phyloP scores from a whole-genome alignment of 2,888 invertebrate genomes.

The Pterobdella sp. region DNA sequence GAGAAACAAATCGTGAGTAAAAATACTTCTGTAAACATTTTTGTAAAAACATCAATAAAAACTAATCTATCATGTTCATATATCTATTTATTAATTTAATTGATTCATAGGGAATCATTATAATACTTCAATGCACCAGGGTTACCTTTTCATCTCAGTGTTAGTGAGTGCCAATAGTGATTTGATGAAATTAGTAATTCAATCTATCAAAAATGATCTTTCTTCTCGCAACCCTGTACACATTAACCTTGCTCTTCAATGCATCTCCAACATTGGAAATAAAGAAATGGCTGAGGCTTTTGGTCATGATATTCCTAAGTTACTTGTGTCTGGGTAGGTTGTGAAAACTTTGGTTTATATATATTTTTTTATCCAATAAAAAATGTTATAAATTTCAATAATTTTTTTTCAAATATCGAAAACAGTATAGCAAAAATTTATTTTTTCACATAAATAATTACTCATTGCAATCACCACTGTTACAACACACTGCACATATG shows the following conservation, averaged over 20 bases:
- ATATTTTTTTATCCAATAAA: not conserved
- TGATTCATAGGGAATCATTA: no score
- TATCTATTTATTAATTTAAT: no score
- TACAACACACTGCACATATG: not conserved
- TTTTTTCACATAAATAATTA: not conserved
- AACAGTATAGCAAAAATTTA: not conserved
- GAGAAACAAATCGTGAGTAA: constrained; percentile 87
- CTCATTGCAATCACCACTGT: not conserved
- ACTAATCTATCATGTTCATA: no score
- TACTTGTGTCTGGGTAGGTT: constrained; percentile 84
- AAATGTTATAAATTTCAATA: not conserved
- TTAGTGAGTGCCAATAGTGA: constrained; percentile 97
- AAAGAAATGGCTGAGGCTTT: constrained; percentile 99
- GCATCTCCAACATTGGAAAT: constrained; percentile 98
- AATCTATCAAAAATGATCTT: constrained; percentile 97
- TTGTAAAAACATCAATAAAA: no score
- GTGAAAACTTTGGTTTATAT: not conserved
- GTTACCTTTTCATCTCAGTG: constrained; percentile 98
- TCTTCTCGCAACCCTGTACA: constrained; percentile 88
- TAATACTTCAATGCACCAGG: no score
- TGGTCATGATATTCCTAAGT: constrained; percentile 91
- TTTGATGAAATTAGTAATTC: constrained; percentile 95
- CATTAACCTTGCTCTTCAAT: constrained; percentile 94
- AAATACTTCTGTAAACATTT: no score
- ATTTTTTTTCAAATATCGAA: not conserved